A percentile compares a stretch with the other conserved stretches of the same genome.
These are phyloP conservation scores for Epistrophe eligans DNA, from an alignment of 2,888 invertebrate genomes.

Conservation along the genomic window DNA sequence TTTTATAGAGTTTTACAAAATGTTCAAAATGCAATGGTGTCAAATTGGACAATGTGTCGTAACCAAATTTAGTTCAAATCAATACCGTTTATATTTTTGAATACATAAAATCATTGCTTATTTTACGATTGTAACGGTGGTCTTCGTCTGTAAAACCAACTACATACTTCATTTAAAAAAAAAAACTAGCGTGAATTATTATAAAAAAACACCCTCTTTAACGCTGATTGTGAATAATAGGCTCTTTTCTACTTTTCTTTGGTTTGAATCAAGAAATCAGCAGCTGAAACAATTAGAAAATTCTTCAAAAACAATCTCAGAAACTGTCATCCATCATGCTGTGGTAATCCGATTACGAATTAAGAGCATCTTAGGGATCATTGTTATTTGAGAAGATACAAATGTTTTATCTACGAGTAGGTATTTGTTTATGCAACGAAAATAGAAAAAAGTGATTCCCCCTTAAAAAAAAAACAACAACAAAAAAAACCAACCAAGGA, in stretches of 20 bases:
- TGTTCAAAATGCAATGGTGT: too few species aligned
- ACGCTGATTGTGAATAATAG: neutral
- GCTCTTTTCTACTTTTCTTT: neutral
- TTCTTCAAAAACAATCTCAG: slow-evolving; percentile 20
- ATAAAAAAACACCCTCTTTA: neutral
- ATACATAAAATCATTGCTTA: too few species aligned
- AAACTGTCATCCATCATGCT: slow-evolving; percentile 46
- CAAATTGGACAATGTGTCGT: too few species aligned
- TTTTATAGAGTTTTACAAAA: too few species aligned
- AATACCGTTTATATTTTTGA: too few species aligned
- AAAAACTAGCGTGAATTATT: too few species aligned
- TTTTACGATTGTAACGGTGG: too few species aligned
- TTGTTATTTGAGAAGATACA: slow-evolving; percentile 16
- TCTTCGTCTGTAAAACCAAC: too few species aligned
- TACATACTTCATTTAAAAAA: too few species aligned
- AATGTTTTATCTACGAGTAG: neutral
- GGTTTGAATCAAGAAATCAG: slow-evolving; percentile 1
- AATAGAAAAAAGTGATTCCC: neutral
- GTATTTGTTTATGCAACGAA: neutral
- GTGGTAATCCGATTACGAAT: slow-evolving; percentile 59
- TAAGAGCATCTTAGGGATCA: slow-evolving; percentile 44
- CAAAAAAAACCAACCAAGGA: too few species aligned
- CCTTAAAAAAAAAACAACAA: neutral
- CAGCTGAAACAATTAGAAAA: slow-evolving; percentile 37
- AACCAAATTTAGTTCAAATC: too few species aligned